phyloP scores from a whole-genome alignment of 2,888 invertebrate genomes.

The Helicoverpa assulta region DNA sequence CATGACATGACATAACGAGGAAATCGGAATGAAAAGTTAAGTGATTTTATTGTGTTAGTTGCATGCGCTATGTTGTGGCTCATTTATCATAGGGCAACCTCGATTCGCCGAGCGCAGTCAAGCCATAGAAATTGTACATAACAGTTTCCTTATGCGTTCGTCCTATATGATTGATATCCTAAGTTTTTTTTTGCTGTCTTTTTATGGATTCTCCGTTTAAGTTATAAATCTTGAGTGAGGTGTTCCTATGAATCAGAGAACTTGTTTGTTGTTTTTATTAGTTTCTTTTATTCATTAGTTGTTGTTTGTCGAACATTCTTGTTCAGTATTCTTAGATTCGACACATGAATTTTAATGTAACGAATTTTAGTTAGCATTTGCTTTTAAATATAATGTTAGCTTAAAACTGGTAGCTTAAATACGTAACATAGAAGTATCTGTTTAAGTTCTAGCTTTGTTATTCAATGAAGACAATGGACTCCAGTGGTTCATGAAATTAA shows the following conservation, averaged over 20 bases:
- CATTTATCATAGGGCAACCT: conserved; percentile 48
- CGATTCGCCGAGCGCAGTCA: conserved; percentile 25
- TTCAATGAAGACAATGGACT: conserved; percentile 12
- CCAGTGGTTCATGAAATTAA: conserved; percentile 18
- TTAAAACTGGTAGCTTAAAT: background rate
- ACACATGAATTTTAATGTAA: conserved; percentile 29
- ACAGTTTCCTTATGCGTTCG: conserved; percentile 51
- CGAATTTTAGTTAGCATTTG: conserved; percentile 17
- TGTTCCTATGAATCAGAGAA: conserved; percentile 53
- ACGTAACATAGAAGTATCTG: background rate
- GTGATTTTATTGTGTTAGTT: conserved; percentile 51
- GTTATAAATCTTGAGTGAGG: conserved; percentile 43
- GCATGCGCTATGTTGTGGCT: conserved; percentile 20
- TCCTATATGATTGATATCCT: conserved; percentile 53
- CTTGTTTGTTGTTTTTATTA: conserved; percentile 51
- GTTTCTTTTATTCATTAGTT: conserved; percentile 52
- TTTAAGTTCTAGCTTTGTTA: conserved; percentile 11
- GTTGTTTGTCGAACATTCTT: conserved; percentile 37
- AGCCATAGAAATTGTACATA: conserved; percentile 37
- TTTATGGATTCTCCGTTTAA: conserved; percentile 46
- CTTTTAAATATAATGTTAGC: conserved; percentile 5
- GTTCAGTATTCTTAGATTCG: conserved; percentile 31
- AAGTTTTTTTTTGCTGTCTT: conserved; percentile 46
- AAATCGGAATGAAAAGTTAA: conserved; percentile 58
- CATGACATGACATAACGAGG: conserved; percentile 55